Evolutionary conservation across 2,113 vertebrate genomes (phyloP), one percentile per base, ranked within the genome.

Genomic region (Colaptes auratus): DNA sequence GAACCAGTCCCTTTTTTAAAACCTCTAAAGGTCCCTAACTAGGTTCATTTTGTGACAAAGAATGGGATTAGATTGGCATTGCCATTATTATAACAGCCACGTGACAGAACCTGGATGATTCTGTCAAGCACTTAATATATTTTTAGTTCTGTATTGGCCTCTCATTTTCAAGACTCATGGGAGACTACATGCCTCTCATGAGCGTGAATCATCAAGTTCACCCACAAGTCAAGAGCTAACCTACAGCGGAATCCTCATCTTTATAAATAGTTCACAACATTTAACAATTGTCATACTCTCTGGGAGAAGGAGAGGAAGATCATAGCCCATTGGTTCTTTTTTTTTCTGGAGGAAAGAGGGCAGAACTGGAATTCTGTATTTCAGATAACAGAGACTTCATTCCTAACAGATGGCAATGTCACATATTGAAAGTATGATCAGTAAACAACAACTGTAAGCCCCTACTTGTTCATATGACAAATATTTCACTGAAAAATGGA

Each of bases 401-500:
- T 90, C 64, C 72, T 67, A 95, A 89, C 66, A 79, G 69, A 92
- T 5, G 79, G 75, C 82, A 91, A 46, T 28, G 76, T 60, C 79
- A 80, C 23, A 25, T 79, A 88, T 23, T 66, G 90, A 95, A 96
- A 94, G 91, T 27, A 33, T 71, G 59, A 75, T 88, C 82, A 89
- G 92, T 93, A 95, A 94, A 95, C 83, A 95, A 91, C 77, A 94
- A 60, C 66, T 75, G 4, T 42, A 92, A 91, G 75, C 59, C 76
- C 84, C 86, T 81, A 78, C 59, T 91, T 82, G 84, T 67, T 84
- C 84, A 52, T 82, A 65, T 73, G 89, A 94, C 93, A 96, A 90
- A 53, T 39, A 58, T 82, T 95, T 95, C 95, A 96, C 65, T 72
- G 91, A 91, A 91, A 96, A 79, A 92, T 75, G 88, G 79, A 95